A percentile compares a stretch with the other conserved stretches of the same genome.
phyloP scores from a whole-genome alignment of 2,888 invertebrate genomes.

The Eupeodes luniger region DNA sequence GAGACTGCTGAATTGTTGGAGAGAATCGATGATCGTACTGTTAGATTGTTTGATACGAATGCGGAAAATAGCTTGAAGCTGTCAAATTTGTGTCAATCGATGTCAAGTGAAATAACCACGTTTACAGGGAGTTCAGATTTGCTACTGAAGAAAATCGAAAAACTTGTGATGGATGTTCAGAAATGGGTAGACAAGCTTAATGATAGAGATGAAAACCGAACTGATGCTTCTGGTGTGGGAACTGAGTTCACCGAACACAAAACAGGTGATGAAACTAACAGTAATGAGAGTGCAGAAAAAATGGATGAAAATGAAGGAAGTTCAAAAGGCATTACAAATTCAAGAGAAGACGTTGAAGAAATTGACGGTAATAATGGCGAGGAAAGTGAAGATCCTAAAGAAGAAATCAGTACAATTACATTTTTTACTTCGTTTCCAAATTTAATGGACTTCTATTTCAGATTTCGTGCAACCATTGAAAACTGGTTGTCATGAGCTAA shows the following conservation, averaged over 20 bases:
- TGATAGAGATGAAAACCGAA: conserved; percentile 14
- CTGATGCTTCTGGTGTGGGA: background rate
- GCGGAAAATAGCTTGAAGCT: conserved; percentile 77
- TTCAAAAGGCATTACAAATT: background rate
- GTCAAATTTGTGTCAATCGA: conserved; percentile 79
- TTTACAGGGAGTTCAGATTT: conserved; percentile 81
- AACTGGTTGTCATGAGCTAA: conserved; percentile 84
- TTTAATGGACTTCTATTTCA: conserved; percentile 51
- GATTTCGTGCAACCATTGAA: conserved; percentile 81
- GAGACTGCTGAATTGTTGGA: conserved; percentile 80
- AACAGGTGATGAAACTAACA: conserved; percentile 8
- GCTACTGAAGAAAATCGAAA: conserved; percentile 81
- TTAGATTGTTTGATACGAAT: conserved; percentile 78
- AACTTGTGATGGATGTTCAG: conserved; percentile 78
- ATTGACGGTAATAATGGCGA: conserved; percentile 7
- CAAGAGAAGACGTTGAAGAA: conserved; percentile 49
- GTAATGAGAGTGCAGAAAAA: conserved; percentile 26
- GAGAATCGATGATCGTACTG: conserved; percentile 80
- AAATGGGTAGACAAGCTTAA: conserved; percentile 76
- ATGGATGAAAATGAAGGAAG: background rate
- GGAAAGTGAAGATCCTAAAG: conserved; percentile 35
- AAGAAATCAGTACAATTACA: conserved; percentile 59
- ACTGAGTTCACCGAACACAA: background rate
- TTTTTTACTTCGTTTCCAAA: too few relatives aligned
- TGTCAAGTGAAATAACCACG: conserved; percentile 80